Evolutionary conservation across 2,113 vertebrate genomes (phyloP).

Genomic region (Pipra filicauda): DNA sequence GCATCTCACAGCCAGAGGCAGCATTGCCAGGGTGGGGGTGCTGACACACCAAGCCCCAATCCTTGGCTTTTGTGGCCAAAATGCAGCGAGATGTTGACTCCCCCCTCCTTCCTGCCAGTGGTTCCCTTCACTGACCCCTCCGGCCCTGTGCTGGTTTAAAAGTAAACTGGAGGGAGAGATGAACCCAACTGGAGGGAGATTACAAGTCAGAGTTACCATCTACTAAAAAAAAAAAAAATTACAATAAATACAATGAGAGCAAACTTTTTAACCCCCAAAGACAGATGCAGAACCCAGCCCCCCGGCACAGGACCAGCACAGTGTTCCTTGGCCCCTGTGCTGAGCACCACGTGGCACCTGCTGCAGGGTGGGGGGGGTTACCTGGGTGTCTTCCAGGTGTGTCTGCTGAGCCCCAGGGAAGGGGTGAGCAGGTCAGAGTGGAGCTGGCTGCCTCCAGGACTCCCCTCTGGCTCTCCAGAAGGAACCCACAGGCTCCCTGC

Average conservation of each 20-base stretch:
- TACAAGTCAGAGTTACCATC: too few species aligned
- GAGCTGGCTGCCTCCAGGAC: not conserved
- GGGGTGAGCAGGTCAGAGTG: not conserved
- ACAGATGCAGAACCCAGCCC: too few species aligned
- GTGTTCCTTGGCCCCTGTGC: too few species aligned
- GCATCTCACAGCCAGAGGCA: not conserved
- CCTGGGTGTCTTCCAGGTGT: rapidly evolving
- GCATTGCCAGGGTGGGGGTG: not conserved
- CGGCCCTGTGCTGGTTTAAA: not conserved
- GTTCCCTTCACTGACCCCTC: not conserved
- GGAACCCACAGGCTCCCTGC: not conserved
- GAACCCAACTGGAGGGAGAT: too few species aligned
- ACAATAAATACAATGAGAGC: too few species aligned
- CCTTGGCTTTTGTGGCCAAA: not conserved
- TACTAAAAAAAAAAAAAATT: too few species aligned
- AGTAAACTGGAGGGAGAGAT: too few species aligned
- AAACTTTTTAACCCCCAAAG: too few species aligned
- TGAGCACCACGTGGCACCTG: rapidly evolving
- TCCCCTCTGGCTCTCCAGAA: not conserved
- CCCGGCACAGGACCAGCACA: too few species aligned
- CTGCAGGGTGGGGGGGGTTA: not conserved
- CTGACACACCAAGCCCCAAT: not conserved
- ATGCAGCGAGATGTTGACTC: rapidly evolving
- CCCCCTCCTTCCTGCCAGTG: not conserved
- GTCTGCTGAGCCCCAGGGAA: not conserved